Evolutionary conservation across 2,888 invertebrate genomes (phyloP).

Genomic region (Scaptomyza reducta): DNA sequence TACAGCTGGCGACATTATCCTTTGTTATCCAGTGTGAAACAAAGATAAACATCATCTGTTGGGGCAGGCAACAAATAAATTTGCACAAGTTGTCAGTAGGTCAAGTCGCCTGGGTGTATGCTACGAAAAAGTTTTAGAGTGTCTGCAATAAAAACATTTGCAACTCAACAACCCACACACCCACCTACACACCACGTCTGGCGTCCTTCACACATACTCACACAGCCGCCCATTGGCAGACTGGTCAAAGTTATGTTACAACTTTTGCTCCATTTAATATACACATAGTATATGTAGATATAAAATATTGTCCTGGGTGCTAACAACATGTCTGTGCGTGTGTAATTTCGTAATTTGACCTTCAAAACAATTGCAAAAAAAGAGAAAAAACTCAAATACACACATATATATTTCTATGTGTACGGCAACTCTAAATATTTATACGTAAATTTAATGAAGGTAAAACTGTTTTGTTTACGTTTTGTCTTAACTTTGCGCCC

Average conservation of each 20-base stretch:
- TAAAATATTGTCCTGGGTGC: slow-evolving; percentile 43
- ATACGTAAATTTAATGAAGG: slow-evolving; percentile 74
- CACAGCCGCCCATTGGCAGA: neutral
- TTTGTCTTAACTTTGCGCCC: slow-evolving; percentile 54
- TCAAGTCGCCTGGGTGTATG: slow-evolving; percentile 61
- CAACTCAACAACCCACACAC: slow-evolving; percentile 26
- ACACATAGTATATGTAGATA: slow-evolving; percentile 37
- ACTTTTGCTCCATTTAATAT: slow-evolving; percentile 71
- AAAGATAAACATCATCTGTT: slow-evolving; percentile 18
- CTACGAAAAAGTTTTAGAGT: slow-evolving; percentile 59
- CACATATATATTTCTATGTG: slow-evolving; percentile 9
- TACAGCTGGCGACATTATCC: slow-evolving; percentile 4
- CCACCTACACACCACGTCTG: slow-evolving; percentile 7
- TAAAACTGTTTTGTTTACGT: slow-evolving; percentile 66
- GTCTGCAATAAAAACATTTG: slow-evolving; percentile 50
- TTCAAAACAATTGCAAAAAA: slow-evolving; percentile 62
- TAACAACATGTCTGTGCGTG: slow-evolving; percentile 31
- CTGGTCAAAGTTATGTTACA: slow-evolving; percentile 62
- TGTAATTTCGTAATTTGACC: slow-evolving; percentile 59
- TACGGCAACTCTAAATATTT: slow-evolving; percentile 55
- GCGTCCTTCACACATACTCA: neutral
- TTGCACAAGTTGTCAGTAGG: slow-evolving; percentile 54
- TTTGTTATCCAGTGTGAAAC: slow-evolving; percentile 9
- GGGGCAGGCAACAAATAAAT: slow-evolving; percentile 36
- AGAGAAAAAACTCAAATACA: slow-evolving; percentile 12